Base-by-base conservation (phyloP, 1,140 invertebrate genomes). In the Macrobrachium rosenbergii region DNA sequence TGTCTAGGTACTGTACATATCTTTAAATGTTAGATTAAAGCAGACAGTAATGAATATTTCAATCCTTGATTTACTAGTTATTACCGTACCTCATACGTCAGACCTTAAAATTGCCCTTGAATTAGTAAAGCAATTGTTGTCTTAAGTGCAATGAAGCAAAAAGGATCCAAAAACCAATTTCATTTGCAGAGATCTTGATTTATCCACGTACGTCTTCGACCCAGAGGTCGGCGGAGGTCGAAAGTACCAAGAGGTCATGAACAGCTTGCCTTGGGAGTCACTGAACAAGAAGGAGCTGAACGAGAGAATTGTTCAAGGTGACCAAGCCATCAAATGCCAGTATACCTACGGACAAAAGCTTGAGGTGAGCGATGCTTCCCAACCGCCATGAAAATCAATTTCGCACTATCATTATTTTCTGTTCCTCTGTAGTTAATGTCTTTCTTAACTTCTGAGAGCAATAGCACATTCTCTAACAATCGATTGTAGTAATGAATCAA, bases 291-390 rank as follows among this genome's bases (percentile, higher is more conserved):
- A 23, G 82, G 21, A 12, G 11, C 23, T 76, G 10, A 83, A 83
- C 17, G 72, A 12, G 43, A 62, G 43, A 11, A 58, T 83, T 12
- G 6, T 83, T 11, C 10, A 64, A 7, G 82, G 82, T 28, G 82
- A 83, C 52, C 82, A 83, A 3, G 58, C 76, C 60, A 75, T 83
- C 16, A 83, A 83, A 60, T 83, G 82, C 58, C 82, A 83, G 73
- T 45, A 43, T 12, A 83, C 75, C 58, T 83, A 83, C 45, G 82
- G 82, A 7, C 17, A 76, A 8, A 28, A 19, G 2, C 58, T 83
- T 17, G 43, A 83, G 82, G 82, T 83, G 21, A 16, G 58, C 21
- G 21, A 21, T n/a, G 17, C 21, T 43, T 60, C 52, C 52, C 43
- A n/a, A 19, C 11, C 17, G 16, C 6, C 11, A 76, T 21, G 10